A percentile compares a stretch with the other conserved stretches of the same genome.
phyloP scores from a whole-genome alignment of 2,888 invertebrate genomes.

The Tenthredo livida region DNA sequence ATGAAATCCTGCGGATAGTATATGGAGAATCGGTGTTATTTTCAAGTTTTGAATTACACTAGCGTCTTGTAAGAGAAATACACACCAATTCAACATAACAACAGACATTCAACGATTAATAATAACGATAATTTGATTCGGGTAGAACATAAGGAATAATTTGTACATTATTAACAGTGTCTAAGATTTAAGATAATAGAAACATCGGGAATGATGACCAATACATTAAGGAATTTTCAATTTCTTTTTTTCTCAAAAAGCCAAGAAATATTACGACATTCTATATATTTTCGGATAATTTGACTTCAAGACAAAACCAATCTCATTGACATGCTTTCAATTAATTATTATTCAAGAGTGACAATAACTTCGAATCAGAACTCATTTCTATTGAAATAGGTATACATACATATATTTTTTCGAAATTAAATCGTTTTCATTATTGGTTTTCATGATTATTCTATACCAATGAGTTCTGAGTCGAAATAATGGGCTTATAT shows the following conservation, averaged over 20 bases:
- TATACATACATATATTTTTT: too few relatives aligned
- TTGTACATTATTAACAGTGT: slow-evolving; percentile 18
- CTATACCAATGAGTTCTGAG: not conserved
- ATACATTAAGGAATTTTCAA: not conserved
- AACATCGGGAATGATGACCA: not conserved
- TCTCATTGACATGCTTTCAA: not conserved
- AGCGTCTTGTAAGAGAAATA: not conserved
- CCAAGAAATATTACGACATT: not conserved
- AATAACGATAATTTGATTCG: not conserved
- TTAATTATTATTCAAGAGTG: not conserved
- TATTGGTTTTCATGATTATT: not conserved
- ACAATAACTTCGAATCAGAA: not conserved
- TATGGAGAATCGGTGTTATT: not conserved
- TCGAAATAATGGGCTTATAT: slow-evolving; percentile 2
- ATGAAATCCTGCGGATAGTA: not conserved
- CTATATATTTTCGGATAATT: not conserved
- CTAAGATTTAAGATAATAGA: not conserved
- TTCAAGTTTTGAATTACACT: not conserved
- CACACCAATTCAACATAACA: slow-evolving; percentile 4
- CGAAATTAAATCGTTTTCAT: too few relatives aligned
- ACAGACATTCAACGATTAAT: not conserved
- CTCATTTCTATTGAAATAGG: not conserved
- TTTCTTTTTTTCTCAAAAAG: not conserved
- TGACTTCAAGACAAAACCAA: not conserved
- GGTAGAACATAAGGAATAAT: not conserved